Evolutionary conservation across 2,113 vertebrate species (phyloP), one percentile per base, ranked within the genome.

Genomic region (Callocephalon fimbriatum): DNA sequence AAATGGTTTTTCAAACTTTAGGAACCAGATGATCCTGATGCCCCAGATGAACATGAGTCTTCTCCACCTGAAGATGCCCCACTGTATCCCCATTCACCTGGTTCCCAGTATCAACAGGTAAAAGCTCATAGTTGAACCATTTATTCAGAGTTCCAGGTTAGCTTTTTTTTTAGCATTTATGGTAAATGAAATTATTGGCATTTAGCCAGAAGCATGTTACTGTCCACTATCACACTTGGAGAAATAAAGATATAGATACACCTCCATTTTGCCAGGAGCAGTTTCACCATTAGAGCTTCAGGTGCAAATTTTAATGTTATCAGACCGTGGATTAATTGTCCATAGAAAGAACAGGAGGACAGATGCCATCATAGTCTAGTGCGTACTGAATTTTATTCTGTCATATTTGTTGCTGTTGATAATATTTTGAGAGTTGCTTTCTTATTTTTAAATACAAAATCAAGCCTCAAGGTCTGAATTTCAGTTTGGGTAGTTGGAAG

Each of bases 1-100:
- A 45, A 61, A 88, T 86, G 9, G 44, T 91, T 82, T 84, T 92
- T 89, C 47, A 84, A 92, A 97, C 97, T 94, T 91, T 37, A 99
- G 99, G 99, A 99, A 97, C 99, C 99, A 56, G 99, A 99, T 96
- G 99, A 99, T 98, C 99, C 99, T 98, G 99, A 99, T 97, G 99
- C 99, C 86, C 99, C 99, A 47, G 99, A 99, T 94, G 99, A 99
- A 97, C 99, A 99, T 97, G 99, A 99, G 85, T 99, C 99, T 32
- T 99, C 99, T 96, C 99, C 99, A 80, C 99, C 99, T 67, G 99
- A 99, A 98, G 99, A 99, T 98, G 99, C 99, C 20, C 99, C 99
- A 51, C 98, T 99, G 78, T 99, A 99, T 97, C 99, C 99, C 18
- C 99, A 99, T 98, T 99, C 99, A 97, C 99, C 99, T 97, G 99